Evolutionary conservation across 2,888 invertebrate species (phyloP), one percentile per base, ranked within the genome.

Genomic region (Conchocele bisecta): DNA sequence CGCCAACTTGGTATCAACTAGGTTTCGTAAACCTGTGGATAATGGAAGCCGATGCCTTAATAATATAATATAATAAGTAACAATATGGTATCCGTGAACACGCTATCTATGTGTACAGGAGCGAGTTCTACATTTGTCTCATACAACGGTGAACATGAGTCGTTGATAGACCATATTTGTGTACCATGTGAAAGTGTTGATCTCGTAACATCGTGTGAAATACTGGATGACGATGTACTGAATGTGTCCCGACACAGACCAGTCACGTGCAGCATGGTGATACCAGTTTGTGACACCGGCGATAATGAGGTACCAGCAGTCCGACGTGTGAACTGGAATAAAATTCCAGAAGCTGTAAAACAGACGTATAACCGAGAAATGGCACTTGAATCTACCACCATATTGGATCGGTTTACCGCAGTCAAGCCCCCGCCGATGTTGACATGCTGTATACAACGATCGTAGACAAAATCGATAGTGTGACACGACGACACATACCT

Each of bases 81-180:
- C 9, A 46, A 46, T 46, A 13, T 46, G 17, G 5, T 46, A 9
- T 46, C 46, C 15, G 26, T 46, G 7, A 54, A 37, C n/a, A 54
- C 54, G 3, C 35, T 54, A 13, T 24, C 13, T 13, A 5, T 2
- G 1, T 54, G 54, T 17, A 7, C 3, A 5, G 54, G 54, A 3
- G 7, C 54, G 41, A 39, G 11, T 3, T 37, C 24, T n/a, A 33
- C 37, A 15, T 37, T 37, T 39, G 54, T 54, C 3, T 37, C 39
- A n/a, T 54, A 54, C n/a, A 35, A 54, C 26, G 41, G 26, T 39
- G n/a, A 31, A 37, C 20, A 28, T 22, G 31, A 54, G 28, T 22
- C 54, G 22, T 41, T 54, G 4, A 54, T 54, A 26, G 39, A 54
- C 17, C 54, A 54, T 39, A 39, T 54, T 13, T n/a, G 37, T 20